Evolutionary conservation across 2,113 vertebrate genomes (phyloP).

Genomic region (Phoenicopterus ruber): DNA sequence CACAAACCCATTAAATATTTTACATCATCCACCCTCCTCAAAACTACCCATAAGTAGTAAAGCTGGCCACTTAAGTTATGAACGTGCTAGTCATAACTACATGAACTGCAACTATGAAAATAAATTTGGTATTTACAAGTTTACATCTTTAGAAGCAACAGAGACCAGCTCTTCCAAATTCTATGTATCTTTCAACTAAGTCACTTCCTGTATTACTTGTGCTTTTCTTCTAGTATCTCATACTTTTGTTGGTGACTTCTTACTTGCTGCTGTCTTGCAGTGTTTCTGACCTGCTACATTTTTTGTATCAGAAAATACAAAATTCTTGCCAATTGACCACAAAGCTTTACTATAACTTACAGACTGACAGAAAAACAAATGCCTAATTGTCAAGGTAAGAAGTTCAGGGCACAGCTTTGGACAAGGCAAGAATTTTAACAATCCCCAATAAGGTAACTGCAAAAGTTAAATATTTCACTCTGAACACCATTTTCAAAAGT

Average conservation of each 20-base stretch:
- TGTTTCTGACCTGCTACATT: neutral
- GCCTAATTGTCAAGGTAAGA: neutral
- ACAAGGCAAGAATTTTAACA: neutral
- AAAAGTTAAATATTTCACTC: neutral
- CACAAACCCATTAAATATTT: neutral
- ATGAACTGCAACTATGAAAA: too few relatives aligned
- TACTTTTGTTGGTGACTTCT: neutral
- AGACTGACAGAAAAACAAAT: neutral
- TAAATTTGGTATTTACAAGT: too few relatives aligned
- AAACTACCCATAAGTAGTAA: neutral
- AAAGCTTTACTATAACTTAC: neutral
- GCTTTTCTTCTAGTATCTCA: neutral
- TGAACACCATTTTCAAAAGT: neutral
- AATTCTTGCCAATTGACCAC: neutral
- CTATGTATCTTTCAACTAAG: neutral
- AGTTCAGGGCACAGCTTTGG: neutral
- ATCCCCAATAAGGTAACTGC: neutral
- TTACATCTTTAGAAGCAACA: neutral
- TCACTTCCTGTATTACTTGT: neutral
- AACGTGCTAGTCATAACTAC: neutral
- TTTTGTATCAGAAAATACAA: neutral
- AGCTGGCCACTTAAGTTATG: neutral
- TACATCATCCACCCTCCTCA: neutral
- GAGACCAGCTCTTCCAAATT: neutral
- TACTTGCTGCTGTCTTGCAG: neutral